Evolutionary conservation across 2,113 vertebrate species (phyloP), one percentile per base, ranked within the genome.

Genomic region (Onychostruthus taczanowskii): DNA sequence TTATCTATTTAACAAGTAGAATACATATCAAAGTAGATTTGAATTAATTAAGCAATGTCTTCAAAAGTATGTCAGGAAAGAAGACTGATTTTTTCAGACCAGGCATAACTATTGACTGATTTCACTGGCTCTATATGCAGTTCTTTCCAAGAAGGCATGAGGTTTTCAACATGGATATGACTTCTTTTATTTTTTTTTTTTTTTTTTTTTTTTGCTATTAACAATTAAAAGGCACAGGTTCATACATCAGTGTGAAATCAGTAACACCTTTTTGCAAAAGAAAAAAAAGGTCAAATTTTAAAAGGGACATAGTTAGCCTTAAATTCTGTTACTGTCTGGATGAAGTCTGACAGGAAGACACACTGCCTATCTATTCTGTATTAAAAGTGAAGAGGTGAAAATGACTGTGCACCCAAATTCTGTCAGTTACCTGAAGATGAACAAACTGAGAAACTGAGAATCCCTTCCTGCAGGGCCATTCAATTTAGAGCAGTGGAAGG

Each of bases 341-440:
- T 83, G 44, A 87, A 11, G 30, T 59, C 50, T 74, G 75, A 37
- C 27, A 63, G 55, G 47, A 86, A 21, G 30, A 70, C 27, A 70
- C 17, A 61, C 44, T 47, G 43, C 35, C 43, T 77, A 41, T 46
- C 43, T 80, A 28, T 50, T 50, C 64, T 27, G 44, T 78, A 50
- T 31, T 88, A 20, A 69, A 93, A 69, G 37, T 33, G 35, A 84
- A 68, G 44, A 84, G 31, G 24, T 75, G 47, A 88, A 93, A 95
- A 90, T 86, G 86, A 22, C 33, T 70, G 66, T 89, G 53, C 10
- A 75, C 23, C 49, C 21, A 82, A 76, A 4, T 52, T 50, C 59
- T 13, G 0, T 73, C 75, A 41, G 31, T 66, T 88, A 53, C 44
- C 41, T 87, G 68, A 84, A 89, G 72, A 74, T 77, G 20, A 94